A percentile compares a stretch with the other conserved stretches of the same genome.
These are phyloP conservation scores for Clarias fuscus DNA, from an alignment of 2,797 vertebrate genomes.

Conservation along the genomic window DNA sequence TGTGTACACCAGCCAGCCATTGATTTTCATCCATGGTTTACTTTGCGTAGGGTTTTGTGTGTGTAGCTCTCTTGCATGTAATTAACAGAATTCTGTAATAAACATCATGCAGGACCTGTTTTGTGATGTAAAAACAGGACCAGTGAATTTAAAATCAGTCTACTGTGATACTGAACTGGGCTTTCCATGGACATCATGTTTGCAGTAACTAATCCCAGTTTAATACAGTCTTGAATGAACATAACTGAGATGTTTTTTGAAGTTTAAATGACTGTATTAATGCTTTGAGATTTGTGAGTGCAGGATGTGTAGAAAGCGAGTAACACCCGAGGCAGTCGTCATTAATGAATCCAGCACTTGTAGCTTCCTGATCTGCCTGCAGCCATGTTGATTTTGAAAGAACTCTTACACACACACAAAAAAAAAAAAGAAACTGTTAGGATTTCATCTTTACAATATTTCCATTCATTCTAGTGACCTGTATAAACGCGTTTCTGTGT, in stretches of 20 bases:
- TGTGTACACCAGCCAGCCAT: background rate
- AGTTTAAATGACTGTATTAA: background rate
- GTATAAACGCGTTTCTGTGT: background rate
- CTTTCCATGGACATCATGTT: background rate
- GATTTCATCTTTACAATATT: background rate
- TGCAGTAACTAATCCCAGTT: background rate
- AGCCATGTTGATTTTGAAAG: background rate
- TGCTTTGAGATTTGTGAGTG: background rate
- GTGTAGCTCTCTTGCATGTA: conserved; percentile 33
- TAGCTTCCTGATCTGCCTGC: background rate
- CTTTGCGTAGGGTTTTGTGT: conserved; percentile 35
- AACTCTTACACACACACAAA: background rate
- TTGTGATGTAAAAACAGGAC: background rate
- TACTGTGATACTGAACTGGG: background rate
- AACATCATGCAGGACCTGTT: conserved; percentile 10
- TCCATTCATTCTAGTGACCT: background rate
- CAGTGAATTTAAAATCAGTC: background rate
- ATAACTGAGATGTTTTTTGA: background rate
- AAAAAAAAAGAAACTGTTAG: background rate
- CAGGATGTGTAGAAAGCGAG: background rate
- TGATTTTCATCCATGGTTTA: conserved; percentile 36
- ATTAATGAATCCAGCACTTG: background rate
- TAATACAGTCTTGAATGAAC: background rate
- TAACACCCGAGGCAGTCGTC: background rate
- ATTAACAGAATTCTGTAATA: conserved; percentile 1